Percentiles rank a stretch among this genome's conserved stretches.
phyloP scores from a whole-genome alignment of 2,113 vertebrate species.

The Desmodus rotundus region DNA sequence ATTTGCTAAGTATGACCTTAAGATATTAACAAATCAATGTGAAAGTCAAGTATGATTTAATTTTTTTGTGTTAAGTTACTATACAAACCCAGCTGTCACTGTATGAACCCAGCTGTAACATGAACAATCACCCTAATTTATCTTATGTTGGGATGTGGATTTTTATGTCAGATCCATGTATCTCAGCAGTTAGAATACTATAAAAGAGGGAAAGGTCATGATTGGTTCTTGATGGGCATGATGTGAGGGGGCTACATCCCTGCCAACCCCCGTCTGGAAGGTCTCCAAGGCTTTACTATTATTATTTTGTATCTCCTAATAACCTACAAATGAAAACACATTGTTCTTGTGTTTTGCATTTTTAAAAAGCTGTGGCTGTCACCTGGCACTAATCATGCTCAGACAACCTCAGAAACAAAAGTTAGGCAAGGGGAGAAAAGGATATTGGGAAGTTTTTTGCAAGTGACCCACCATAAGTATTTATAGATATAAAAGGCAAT shows the following conservation, averaged over 20 bases:
- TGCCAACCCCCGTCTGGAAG: neutral
- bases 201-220: neutral
- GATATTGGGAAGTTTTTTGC: neutral
- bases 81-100: neutral
- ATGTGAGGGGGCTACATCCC: neutral
- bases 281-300: neutral
- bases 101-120: neutral
- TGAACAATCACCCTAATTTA: neutral
- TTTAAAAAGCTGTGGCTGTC: neutral
- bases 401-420: neutral
- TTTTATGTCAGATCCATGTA: neutral
- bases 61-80: neutral
- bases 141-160: neutral
- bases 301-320: neutral
- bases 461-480: neutral
- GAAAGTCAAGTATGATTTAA: neutral
- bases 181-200: neutral
- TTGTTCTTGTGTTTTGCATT: neutral
- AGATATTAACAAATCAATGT: neutral
- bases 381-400: neutral
- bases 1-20: neutral
- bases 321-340: neutral
- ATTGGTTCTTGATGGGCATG: neutral
- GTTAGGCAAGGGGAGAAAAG: neutral
- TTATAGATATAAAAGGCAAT: neutral